Conservation (phyloP, 1,140 invertebrate species). For the Pseudomyrmex gracilis region DNA sequence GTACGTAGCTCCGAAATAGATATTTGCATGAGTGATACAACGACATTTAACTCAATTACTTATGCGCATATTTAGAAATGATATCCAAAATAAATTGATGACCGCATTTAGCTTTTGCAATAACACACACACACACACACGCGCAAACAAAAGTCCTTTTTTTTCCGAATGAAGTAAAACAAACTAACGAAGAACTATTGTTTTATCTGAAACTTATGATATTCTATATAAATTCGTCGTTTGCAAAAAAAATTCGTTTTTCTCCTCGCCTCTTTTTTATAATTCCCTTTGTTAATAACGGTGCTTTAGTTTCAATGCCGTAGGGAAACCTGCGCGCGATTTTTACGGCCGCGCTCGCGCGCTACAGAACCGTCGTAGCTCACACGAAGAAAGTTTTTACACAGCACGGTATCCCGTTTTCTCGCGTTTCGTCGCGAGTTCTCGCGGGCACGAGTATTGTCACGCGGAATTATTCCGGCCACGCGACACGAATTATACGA, state of each 20-base stretch:
- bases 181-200: neutral
- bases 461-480: conserved; percentile 48
- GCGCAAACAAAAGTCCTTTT: neutral
- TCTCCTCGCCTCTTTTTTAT: neutral
- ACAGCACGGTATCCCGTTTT: conserved; percentile 26
- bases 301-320: conserved; percentile 34
- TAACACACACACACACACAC: no score
- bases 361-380: neutral
- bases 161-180: neutral
- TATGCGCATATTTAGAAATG: no score
- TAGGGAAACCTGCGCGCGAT: neutral
- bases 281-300: conserved; percentile 49
- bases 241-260: neutral
- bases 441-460: neutral
- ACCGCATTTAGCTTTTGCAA: neutral
- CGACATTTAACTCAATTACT: no score
- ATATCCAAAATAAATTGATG: neutral
- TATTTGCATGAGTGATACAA: no score
- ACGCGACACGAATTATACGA: conserved; percentile 48
- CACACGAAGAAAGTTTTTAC: conserved; percentile 54
- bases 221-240: neutral
- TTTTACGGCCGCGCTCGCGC: conserved; percentile 35
- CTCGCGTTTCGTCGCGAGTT: neutral
- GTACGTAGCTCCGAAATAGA: no score
- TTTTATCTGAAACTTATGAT: neutral